Conservation (phyloP, 2,888 invertebrate genomes). For the Parelbella ahira region DNA sequence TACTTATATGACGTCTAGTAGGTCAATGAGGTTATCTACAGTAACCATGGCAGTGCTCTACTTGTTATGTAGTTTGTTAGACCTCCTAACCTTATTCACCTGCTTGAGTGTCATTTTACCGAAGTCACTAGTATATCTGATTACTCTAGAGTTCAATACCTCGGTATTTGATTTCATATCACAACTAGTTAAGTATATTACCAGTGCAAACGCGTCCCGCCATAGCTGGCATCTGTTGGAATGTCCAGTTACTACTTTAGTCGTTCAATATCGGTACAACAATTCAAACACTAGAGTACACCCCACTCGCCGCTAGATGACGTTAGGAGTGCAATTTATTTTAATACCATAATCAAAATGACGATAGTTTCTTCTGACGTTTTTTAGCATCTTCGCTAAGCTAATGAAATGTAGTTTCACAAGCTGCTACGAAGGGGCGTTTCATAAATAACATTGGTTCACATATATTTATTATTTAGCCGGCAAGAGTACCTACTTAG, state of each 20-base stretch:
- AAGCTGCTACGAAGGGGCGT: too few relatives aligned
- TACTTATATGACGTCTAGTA: neutral
- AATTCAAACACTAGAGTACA: too few relatives aligned
- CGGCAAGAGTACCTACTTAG: too few relatives aligned
- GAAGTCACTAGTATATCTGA: conserved; percentile 11
- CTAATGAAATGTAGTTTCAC: too few relatives aligned
- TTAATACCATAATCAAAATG: neutral
- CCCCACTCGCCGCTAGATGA: conserved; percentile 8
- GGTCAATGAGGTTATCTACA: conserved; percentile 13
- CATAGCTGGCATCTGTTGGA: conserved; percentile 9
- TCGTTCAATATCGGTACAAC: too few relatives aligned
- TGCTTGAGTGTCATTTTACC: conserved; percentile 13
- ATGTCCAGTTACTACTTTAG: neutral
- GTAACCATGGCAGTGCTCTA: conserved; percentile 9
- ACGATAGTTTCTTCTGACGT: too few relatives aligned
- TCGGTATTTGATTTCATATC: conserved; percentile 3
- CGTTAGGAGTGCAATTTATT: neutral
- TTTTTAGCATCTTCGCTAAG: too few relatives aligned
- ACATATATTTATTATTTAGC: too few relatives aligned
- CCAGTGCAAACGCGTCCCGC: neutral
- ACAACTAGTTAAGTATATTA: neutral
- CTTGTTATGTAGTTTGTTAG: conserved; percentile 14
- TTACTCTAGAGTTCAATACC: conserved; percentile 9
- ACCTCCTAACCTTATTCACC: conserved; percentile 16
- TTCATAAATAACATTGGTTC: too few relatives aligned